These are phyloP conservation scores for Psittacula echo DNA, from an alignment of 2,797 vertebrate genomes.

Conservation along the genomic window DNA sequence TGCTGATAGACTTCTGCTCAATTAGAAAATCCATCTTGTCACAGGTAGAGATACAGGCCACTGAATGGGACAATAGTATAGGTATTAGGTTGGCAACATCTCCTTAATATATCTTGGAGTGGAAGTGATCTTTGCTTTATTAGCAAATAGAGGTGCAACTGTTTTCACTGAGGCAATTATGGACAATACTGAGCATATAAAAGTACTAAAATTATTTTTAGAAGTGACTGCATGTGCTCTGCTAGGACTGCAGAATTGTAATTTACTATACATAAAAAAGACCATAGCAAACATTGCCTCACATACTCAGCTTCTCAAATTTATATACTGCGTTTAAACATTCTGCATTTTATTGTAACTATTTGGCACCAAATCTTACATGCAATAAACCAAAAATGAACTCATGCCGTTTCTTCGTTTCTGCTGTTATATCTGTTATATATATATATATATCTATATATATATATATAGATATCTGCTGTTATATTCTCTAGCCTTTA, in stretches of 20 bases:
- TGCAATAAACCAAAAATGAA: conserved; percentile 1
- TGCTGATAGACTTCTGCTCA: neutral
- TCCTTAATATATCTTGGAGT: neutral
- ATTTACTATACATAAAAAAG: neutral
- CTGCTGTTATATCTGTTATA: neutral
- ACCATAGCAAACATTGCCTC: neutral
- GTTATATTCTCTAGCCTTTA: neutral
- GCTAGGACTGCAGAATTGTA: neutral
- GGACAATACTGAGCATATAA: neutral
- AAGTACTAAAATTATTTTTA: neutral
- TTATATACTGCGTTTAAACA: neutral
- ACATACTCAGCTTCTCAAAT: neutral
- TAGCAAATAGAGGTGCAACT: neutral
- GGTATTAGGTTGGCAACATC: neutral
- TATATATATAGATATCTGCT: neutral
- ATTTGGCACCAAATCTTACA: neutral
- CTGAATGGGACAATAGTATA: accelerated
- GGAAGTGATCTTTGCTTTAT: neutral
- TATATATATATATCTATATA: too few relatives aligned
- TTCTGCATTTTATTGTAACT: conserved; percentile 21
- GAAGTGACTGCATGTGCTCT: neutral
- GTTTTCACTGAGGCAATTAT: neutral
- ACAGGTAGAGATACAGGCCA: neutral
- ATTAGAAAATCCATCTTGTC: neutral
- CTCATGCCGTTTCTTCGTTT: neutral